These are phyloP conservation scores for Cottoperca gobio DNA, from an alignment of 2,797 vertebrate genomes.

Conservation along the genomic window DNA sequence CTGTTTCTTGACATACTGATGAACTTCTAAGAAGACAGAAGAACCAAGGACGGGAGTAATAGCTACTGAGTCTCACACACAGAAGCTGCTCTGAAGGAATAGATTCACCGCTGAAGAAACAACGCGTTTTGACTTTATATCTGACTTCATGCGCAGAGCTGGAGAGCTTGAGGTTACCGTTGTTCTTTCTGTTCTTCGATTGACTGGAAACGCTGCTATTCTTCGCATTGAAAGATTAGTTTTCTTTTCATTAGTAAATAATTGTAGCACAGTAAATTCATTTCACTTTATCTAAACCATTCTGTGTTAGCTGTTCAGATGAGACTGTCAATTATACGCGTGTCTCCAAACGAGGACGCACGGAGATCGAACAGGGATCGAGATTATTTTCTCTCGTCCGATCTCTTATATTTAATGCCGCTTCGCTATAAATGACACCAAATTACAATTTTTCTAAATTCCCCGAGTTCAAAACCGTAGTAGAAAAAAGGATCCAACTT, in stretches of 20 bases:
- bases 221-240: not conserved
- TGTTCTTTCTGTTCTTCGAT: conserved; percentile 12
- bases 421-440: not conserved
- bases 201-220: conserved; percentile 9
- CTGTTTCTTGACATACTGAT: conserved; percentile 36
- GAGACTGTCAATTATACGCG: conserved; percentile 24
- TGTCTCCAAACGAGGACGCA: conserved; percentile 61
- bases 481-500: not conserved
- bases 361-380: conserved; percentile 17
- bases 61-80: conserved; percentile 16
- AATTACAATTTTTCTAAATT: not conserved
- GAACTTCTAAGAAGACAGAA: conserved; percentile 47
- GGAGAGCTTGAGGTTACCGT: conserved; percentile 47
- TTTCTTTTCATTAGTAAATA: not conserved
- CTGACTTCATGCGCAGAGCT: conserved; percentile 24
- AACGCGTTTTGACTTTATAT: conserved; percentile 10
- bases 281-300: not conserved
- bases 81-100: conserved; percentile 29
- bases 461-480: not conserved
- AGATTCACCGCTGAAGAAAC: conserved; percentile 3
- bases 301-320: not conserved
- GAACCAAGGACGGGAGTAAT: conserved; percentile 21
- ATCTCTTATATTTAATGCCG: not conserved
- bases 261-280: not conserved
- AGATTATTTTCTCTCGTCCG: conserved; percentile 13